phyloP scores from a whole-genome alignment of 1,140 invertebrate species.

The Amyelois transitella region DNA sequence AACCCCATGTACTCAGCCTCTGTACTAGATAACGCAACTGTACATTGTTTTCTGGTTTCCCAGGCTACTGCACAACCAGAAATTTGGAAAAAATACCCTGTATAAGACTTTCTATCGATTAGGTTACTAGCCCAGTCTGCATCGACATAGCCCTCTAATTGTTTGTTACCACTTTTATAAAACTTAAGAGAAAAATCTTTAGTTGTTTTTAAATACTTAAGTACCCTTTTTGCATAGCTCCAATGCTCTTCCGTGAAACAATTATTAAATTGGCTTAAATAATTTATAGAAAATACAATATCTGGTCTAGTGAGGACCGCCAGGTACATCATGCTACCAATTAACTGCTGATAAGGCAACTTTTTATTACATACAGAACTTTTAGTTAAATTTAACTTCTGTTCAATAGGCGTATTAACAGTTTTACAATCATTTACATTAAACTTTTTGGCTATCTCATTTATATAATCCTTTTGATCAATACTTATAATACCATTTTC shows the following conservation, averaged over 20 bases:
- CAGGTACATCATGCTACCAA: too few relatives aligned
- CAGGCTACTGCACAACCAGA: not conserved
- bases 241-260: constrained; percentile 7
- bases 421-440: too few relatives aligned
- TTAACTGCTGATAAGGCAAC: too few relatives aligned
- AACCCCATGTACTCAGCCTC: too few relatives aligned
- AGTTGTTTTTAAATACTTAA: constrained; percentile 6
- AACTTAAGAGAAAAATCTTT: not conserved
- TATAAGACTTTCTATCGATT: constrained; percentile 1
- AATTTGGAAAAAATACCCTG: not conserved
- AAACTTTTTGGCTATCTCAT: too few relatives aligned
- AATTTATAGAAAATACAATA: constrained; percentile 3
- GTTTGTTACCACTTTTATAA: not conserved
- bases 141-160: not conserved
- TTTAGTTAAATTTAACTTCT: too few relatives aligned
- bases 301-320: constrained; percentile 6
- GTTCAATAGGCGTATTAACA: too few relatives aligned
- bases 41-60: too few relatives aligned
- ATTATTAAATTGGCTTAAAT: constrained; percentile 10
- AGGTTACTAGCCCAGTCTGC: not conserved
- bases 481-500: not conserved
- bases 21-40: too few relatives aligned
- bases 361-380: too few relatives aligned
- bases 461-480: not conserved
- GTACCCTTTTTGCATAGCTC: constrained; percentile 7